A percentile compares a stretch with the other conserved stretches of the same genome.
Conservation (phyloP, 2,797 vertebrate genomes). For the Notamacropus eugenii region DNA sequence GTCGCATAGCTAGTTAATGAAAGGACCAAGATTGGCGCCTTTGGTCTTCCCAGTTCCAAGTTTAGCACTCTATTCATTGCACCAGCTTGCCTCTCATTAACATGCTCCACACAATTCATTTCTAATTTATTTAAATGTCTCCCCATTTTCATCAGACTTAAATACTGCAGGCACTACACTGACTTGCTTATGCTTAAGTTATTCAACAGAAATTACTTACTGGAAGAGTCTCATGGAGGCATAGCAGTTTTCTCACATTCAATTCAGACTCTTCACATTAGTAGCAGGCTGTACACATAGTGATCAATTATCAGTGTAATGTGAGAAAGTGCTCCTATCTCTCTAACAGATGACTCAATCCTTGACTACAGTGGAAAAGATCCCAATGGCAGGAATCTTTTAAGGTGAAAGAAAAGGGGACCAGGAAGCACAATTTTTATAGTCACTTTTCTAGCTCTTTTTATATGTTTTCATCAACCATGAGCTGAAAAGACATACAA, state of each 20-base stretch:
- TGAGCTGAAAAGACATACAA: not conserved
- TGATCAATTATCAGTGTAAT: not conserved
- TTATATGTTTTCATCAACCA: conserved; percentile 27
- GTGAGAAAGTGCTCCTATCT: conserved; percentile 10
- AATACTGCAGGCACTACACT: not conserved
- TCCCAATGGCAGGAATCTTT: conserved; percentile 8
- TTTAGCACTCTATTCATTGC: not conserved
- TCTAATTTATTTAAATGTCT: conserved; percentile 5
- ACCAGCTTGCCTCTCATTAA: not conserved
- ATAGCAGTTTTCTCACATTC: not conserved
- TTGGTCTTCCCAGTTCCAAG: not conserved
- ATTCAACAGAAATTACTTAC: not conserved
- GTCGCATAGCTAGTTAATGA: not conserved
- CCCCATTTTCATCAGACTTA: not conserved
- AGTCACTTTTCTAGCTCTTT: conserved; percentile 16
- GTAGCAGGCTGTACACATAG: not conserved
- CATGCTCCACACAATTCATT: not conserved
- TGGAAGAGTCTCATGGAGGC: not conserved
- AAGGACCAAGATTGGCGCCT: not conserved
- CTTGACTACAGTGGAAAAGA: not conserved
- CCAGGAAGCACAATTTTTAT: not conserved
- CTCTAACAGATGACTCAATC: not conserved
- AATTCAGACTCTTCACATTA: not conserved
- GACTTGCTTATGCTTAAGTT: not conserved
- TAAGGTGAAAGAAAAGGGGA: not conserved